A percentile compares a stretch with the other conserved stretches of the same genome.
Evolutionary conservation across 2,797 vertebrate genomes (phyloP).

Genomic region (Myotis myotis): DNA sequence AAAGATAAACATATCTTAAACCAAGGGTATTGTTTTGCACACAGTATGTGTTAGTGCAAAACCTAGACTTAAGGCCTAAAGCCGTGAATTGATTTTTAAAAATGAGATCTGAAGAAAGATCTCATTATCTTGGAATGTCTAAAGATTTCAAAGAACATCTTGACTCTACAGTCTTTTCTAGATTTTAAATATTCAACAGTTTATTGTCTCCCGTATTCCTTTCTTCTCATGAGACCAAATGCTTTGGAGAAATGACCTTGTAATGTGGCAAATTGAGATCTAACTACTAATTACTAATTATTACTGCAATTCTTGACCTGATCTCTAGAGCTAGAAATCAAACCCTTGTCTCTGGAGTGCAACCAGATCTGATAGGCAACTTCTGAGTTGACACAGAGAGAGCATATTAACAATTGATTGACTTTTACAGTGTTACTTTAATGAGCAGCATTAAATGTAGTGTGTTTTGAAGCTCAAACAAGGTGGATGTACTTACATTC

Average conservation of each 20-base stretch:
- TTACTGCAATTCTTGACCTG: constrained; percentile 84
- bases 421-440: constrained; percentile 81
- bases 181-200: constrained; percentile 58
- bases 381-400: constrained; percentile 72
- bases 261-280: constrained; percentile 79
- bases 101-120: constrained; percentile 4
- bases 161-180: constrained; percentile 35
- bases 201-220: constrained; percentile 38
- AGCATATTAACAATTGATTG: constrained; percentile 77
- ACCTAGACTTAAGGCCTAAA: neutral
- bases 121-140: constrained; percentile 13
- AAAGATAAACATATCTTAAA: constrained; percentile 4
- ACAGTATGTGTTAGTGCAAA: neutral
- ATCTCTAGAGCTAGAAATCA: constrained; percentile 81
- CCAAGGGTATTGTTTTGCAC: neutral
- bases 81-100: neutral
- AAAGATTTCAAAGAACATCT: neutral
- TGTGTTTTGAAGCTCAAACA: constrained; percentile 78
- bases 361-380: constrained; percentile 79
- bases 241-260: constrained; percentile 77
- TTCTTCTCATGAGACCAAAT: constrained; percentile 69
- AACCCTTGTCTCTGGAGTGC: constrained; percentile 80
- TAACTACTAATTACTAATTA: constrained; percentile 84
- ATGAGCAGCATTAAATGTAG: constrained; percentile 74
- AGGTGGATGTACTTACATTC: constrained; percentile 75